Evolutionary conservation across 2,797 vertebrate genomes (phyloP).

Genomic region (Pseudomugil tenellus): DNA sequence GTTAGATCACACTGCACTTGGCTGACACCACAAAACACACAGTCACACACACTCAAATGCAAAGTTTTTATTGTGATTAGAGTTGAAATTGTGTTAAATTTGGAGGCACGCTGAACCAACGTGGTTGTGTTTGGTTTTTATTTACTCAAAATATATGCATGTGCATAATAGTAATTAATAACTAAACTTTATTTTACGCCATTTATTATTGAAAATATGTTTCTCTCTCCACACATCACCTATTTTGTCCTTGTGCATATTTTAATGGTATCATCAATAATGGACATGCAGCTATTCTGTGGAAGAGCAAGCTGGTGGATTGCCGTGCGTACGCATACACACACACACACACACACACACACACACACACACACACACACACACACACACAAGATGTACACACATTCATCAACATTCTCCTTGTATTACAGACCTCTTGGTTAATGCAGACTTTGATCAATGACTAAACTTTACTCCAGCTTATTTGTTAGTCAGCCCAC

Average conservation of each 20-base stretch:
- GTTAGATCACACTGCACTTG: constrained; percentile 90
- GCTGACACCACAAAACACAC: constrained; percentile 65
- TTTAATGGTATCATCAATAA: constrained; percentile 80
- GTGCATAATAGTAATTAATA: neutral
- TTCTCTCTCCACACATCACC: constrained; percentile 19
- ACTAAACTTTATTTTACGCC: neutral
- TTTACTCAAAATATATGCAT: neutral
- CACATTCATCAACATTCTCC: neutral
- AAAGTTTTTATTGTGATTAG: constrained; percentile 32
- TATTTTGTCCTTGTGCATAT: constrained; percentile 80
- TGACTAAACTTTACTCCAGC: neutral
- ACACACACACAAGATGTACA: constrained; percentile 12
- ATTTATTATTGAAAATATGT: neutral
- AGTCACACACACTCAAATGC: constrained; percentile 34
- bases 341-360: no score
- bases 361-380: no score
- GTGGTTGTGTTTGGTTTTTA: neutral
- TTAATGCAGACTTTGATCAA: neutral
- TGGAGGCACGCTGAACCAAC: neutral
- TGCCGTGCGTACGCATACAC: constrained; percentile 8
- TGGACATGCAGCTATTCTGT: constrained; percentile 59
- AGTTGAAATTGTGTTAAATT: constrained; percentile 2
- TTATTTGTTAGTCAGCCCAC: constrained; percentile 16
- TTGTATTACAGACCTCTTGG: neutral
- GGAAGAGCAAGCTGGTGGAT: constrained; percentile 32